Evolutionary conservation across 2,797 vertebrate species (phyloP).

Genomic region (Enteromius radiatus): DNA sequence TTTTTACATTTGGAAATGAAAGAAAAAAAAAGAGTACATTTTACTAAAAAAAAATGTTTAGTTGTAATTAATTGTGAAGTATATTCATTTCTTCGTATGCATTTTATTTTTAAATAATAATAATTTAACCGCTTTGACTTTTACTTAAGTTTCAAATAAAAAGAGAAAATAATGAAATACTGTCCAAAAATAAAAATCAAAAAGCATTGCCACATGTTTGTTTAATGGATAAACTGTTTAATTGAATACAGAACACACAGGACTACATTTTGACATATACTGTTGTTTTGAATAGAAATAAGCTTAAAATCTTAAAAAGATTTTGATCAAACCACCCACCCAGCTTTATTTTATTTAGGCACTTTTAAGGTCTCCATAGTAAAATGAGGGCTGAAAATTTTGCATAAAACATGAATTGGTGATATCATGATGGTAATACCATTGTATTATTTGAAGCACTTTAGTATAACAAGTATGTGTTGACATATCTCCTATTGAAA

Average conservation of each 20-base stretch:
- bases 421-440: neutral
- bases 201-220: neutral
- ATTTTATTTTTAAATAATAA: neutral
- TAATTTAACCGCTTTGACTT: neutral
- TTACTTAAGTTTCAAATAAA: neutral
- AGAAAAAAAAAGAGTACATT: too few species aligned
- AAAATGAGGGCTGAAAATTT: neutral
- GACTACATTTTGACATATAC: neutral
- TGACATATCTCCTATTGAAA: neutral
- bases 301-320: neutral
- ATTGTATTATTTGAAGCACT: neutral
- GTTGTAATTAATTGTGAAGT: too few species aligned
- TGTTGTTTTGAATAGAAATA: neutral
- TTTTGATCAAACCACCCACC: too few species aligned
- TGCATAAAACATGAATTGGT: neutral
- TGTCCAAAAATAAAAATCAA: neutral
- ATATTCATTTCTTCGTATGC: too few species aligned
- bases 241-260: neutral
- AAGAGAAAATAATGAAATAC: neutral
- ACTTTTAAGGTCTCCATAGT: neutral
- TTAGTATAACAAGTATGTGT: neutral
- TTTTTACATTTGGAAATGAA: neutral
- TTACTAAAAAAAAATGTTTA: too few species aligned
- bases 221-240: neutral
- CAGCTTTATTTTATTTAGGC: neutral